These are phyloP conservation scores for Flexamia atlantica DNA, from an alignment of 2,888 invertebrate species.

Conservation along the genomic window DNA sequence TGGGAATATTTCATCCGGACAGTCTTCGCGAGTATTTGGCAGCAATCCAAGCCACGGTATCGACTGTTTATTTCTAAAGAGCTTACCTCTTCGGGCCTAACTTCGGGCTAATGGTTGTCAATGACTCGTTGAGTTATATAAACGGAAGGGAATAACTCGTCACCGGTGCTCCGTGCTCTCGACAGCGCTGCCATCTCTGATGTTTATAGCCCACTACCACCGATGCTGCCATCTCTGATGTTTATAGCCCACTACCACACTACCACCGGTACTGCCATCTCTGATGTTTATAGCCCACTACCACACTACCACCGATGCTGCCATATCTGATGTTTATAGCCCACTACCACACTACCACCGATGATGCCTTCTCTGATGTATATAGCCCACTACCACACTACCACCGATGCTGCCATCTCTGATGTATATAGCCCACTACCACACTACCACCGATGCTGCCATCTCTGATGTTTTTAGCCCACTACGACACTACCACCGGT, in stretches of 20 bases:
- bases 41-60: constrained; percentile 10
- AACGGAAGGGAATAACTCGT: constrained; percentile 14
- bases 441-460: too few species aligned
- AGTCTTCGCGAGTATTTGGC: neutral
- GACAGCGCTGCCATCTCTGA: constrained; percentile 53
- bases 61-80: constrained; percentile 7
- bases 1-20: neutral
- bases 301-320: too few species aligned
- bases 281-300: too few species aligned
- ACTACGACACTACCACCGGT: too few species aligned
- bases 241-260: neutral
- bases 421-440: too few species aligned
- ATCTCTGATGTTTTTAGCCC: too few species aligned
- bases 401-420: too few species aligned
- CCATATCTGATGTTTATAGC: too few species aligned
- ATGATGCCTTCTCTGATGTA: too few species aligned
- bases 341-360: too few species aligned
- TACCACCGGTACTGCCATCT: too few species aligned
- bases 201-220: constrained; percentile 47
- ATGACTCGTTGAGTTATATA: constrained; percentile 48
- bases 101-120: constrained; percentile 44
- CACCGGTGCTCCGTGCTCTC: neutral
- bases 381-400: too few species aligned
- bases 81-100: neutral
- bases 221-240: neutral